Percentiles rank a stretch among this genome's conserved stretches.
These are phyloP conservation scores for Thymelicus sylvestris DNA, from an alignment of 2,888 invertebrate genomes.

Conservation along the genomic window DNA sequence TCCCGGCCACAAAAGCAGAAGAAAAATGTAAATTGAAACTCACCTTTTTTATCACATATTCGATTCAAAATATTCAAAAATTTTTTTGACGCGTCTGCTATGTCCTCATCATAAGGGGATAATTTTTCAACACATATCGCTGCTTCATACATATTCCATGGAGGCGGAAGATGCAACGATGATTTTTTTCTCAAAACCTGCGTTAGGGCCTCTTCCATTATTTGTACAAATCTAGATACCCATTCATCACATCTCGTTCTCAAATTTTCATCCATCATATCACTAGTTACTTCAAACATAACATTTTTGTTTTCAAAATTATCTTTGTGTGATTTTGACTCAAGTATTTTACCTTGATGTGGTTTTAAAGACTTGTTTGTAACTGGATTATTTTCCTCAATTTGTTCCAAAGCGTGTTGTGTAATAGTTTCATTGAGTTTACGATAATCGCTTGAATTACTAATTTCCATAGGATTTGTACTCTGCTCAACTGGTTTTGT, in stretches of 20 bases:
- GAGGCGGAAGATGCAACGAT: constrained; percentile 56
- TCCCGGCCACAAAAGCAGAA: too few relatives aligned
- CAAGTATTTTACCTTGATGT: not conserved
- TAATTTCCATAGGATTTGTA: not conserved
- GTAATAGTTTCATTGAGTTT: not conserved
- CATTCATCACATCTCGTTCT: constrained; percentile 65
- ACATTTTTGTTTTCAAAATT: constrained; percentile 45
- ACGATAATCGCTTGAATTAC: not conserved
- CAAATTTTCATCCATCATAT: constrained; percentile 61
- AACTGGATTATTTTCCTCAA: not conserved
- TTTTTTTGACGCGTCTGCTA: constrained; percentile 59
- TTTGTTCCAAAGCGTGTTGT: not conserved
- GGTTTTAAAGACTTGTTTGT: not conserved
- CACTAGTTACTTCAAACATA: constrained; percentile 60
- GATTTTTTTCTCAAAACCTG: constrained; percentile 60
- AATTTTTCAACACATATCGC: constrained; percentile 61
- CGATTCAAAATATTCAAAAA: constrained; percentile 55
- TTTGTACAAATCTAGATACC: constrained; percentile 69
- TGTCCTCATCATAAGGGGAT: constrained; percentile 49
- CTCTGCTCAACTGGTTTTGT: not conserved
- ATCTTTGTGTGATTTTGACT: constrained; percentile 26
- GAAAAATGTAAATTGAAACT: not conserved
- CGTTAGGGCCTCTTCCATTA: constrained; percentile 72
- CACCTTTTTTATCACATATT: constrained; percentile 61
- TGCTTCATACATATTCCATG: constrained; percentile 70